Evolutionary conservation across 2,113 vertebrate genomes (phyloP), one percentile per base, ranked within the genome.

Genomic region (Perca fluviatilis): DNA sequence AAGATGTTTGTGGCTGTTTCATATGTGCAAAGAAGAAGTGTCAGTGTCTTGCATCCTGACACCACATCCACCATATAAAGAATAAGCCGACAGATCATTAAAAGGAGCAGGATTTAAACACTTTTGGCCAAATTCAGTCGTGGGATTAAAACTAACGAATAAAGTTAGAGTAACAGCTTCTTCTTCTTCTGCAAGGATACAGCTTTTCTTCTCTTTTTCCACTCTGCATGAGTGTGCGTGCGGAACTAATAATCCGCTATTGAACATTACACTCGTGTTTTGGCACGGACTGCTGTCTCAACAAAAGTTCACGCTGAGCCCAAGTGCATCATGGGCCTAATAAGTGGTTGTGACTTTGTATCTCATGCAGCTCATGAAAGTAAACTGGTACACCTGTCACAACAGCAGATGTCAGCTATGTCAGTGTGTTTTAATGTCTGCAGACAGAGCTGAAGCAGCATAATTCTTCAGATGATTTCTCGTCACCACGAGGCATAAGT

Each of bases 1-100:
- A 69, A 64, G 60, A 80, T 53, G 73, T 69, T 74, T 43, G 64
- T 4, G 40, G 56, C 54, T 60, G 49, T 69, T 74, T 69, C 50
- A 57, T 50, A 30, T 43, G 60, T 46, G 80, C 21, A 57, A 47
- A 53, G 61, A 80, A 58, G 64, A 71, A 53, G 69, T 15, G 65
- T 76, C 51, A 56, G 68, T 61, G 82, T 74, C 64, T 63, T 21
- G 43, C 70, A 73, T 80, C 51, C 78, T 76, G 83, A 82, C 80
- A 69, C 54, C 60, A 60, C 51, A 56, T 71, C 56, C 82, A 36
- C 50, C 60, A 3, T 47, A 56, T 63, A 90, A 90, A 86, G 83
- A 89, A 88, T 83, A 91, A 92, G 89, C 89, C 72, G 92, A 92
- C 87, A 86, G 89, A 90, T 92, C 89, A 88, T 85, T 84, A 71